These are phyloP conservation scores for Drosophila ambigua DNA, from an alignment of 1,140 invertebrate species.

Conservation along the genomic window DNA sequence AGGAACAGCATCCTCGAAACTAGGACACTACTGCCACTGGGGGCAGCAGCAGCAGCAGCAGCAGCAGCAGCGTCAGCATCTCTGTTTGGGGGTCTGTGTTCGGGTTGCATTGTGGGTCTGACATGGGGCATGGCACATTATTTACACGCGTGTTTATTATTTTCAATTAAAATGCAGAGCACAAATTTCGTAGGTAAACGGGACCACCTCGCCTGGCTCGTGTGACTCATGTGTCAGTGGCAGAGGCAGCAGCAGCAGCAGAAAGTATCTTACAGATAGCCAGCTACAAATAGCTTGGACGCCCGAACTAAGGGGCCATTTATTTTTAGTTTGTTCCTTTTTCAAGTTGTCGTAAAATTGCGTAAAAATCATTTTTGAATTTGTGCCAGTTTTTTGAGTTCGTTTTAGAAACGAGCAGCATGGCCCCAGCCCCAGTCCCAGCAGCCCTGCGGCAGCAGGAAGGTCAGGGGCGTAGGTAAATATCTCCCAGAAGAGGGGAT, in stretches of 20 bases:
- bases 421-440: background rate
- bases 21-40: no score
- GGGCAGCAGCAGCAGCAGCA: background rate
- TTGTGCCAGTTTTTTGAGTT: conserved; percentile 69
- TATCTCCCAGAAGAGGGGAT: background rate
- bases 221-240: conserved; percentile 56
- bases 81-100: background rate
- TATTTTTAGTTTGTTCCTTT: conserved; percentile 70
- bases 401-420: conserved; percentile 41
- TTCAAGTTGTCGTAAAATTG: conserved; percentile 81
- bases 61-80: no score
- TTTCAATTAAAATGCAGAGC: conserved; percentile 75
- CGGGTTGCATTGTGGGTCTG: conserved; percentile 43
- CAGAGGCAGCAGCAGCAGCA: conserved; percentile 24
- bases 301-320: conserved; percentile 54
- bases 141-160: conserved; percentile 81
- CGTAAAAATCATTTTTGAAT: conserved; percentile 81
- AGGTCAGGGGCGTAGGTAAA: conserved; percentile 20
- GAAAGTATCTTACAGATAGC: conserved; percentile 52
- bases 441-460: conserved; percentile 32
- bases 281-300: conserved; percentile 61
- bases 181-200: conserved; percentile 70
- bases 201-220: background rate
- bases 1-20: background rate
- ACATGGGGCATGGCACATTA: conserved; percentile 65